Conservation (phyloP, 1,140 invertebrate species). For the Epicauta chinensis region DNA sequence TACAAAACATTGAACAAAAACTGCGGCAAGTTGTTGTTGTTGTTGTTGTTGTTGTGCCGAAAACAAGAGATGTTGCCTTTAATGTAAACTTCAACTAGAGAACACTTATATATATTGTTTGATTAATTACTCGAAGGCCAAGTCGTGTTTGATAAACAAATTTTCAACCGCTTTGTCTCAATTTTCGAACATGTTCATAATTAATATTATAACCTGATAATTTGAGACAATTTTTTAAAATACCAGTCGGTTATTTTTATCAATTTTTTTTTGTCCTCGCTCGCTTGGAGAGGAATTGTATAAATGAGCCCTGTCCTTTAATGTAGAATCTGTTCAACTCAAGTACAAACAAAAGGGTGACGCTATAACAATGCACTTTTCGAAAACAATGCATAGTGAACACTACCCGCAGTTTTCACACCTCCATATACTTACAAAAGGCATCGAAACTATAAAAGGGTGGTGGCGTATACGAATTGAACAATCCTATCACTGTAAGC, state of each 20-base stretch:
- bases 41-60: not conserved
- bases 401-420: conserved; percentile 15
- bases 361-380: conserved; percentile 15
- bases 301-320: not conserved
- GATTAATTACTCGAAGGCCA: conserved; percentile 19
- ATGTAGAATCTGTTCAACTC: conserved; percentile 10
- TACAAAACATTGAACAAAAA: conserved; percentile 13
- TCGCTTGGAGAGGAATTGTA: not conserved
- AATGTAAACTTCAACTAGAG: conserved; percentile 5
- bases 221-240: too few relatives aligned
- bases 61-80: conserved; percentile 13
- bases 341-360: conserved; percentile 12
- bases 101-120: not conserved
- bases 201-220: too few relatives aligned
- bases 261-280: too few relatives aligned
- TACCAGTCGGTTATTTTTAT: too few relatives aligned
- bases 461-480: not conserved
- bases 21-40: conserved; percentile 5
- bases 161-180: conserved; percentile 11
- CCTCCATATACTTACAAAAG: conserved; percentile 10
- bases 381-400: conserved; percentile 13
- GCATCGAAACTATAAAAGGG: not conserved
- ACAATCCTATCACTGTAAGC: conserved; percentile 10
- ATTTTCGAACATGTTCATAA: not conserved
- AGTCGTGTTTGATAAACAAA: conserved; percentile 16